Evolutionary conservation across 2,113 vertebrate species (phyloP), one percentile per base, ranked within the genome.

Genomic region (Pelvicachromis taeniatus): DNA sequence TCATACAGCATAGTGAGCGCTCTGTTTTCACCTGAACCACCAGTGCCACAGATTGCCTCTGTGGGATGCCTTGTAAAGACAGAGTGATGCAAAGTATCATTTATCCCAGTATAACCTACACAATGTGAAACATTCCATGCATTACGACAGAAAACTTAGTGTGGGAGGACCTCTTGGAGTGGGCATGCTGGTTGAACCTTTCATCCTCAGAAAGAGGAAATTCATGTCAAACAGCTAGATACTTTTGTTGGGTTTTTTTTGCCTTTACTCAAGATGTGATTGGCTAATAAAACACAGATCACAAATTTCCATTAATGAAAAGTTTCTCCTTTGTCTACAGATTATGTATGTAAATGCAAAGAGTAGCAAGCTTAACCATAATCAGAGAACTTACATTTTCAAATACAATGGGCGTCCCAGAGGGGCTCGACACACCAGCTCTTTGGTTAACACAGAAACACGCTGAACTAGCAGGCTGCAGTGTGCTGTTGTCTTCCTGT

Each of bases 21-120:
- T 87, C 84, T 94, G 92, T 95, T 91, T 85, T 53, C 45, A 75
- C 70, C 14, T n/a, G 5, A 65, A 52, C 9, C 23, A 26, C 23
- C 21, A 21, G 26, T 21, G 29, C 26, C 82, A 31, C 45, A 54
- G 75, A 59, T 56, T 54, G 31, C 5, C 31, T 63, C 45, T 19
- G 29, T 42, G 61, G 53, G 45, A 59, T 35, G 81, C 14, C 31
- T 1, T 19, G 50, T 12, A 10, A 31, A 58, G 29, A 42, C 29
- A 50, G 23, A 31, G 12, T 38, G 40, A 58, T 23, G 21, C 52
- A 56, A 21, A 38, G 38, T 63, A 54, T 84, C 23, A 75, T 85
- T 9, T 81, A 33, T 16, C 16, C 40, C 2, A 14, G 9, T 31
- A 56, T 29, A 33, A 33, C n/a, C 23, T 16, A 31, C n/a, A 23